phyloP scores from a whole-genome alignment of 1,140 invertebrate species.

The Micrasema longulum region DNA sequence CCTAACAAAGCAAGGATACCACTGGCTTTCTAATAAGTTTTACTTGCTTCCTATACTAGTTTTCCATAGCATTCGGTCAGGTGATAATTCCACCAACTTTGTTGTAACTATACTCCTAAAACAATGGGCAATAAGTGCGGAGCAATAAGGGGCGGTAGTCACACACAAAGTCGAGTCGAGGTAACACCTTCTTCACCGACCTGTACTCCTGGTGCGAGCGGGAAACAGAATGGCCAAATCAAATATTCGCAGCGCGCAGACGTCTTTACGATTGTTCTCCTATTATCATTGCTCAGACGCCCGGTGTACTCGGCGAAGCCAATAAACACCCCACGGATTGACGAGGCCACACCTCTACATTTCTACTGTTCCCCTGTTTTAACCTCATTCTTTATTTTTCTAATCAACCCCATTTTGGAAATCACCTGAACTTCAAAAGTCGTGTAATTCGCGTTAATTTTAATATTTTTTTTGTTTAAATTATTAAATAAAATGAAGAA shows the following conservation, averaged over 20 bases:
- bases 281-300: constrained; percentile 39
- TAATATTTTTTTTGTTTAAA: too few relatives aligned
- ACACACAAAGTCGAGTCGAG: constrained; percentile 1
- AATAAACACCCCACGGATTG: constrained; percentile 29
- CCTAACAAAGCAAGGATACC: neutral
- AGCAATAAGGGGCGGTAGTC: constrained; percentile 4
- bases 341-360: constrained; percentile 21
- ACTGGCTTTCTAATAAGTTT: too few relatives aligned
- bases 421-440: neutral
- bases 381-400: too few relatives aligned
- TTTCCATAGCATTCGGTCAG: too few relatives aligned
- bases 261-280: constrained; percentile 37
- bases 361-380: constrained; percentile 7
- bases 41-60: too few relatives aligned
- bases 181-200: constrained; percentile 21
- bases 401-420: too few relatives aligned
- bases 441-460: neutral
- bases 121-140: constrained; percentile 7
- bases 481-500: neutral
- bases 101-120: neutral
- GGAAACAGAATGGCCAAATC: constrained; percentile 35
- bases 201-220: constrained; percentile 33
- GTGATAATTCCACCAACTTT: too few relatives aligned
- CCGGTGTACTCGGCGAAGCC: constrained; percentile 19
- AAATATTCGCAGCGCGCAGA: constrained; percentile 42